Base-by-base conservation (phyloP, 2,888 invertebrate species). In the Dynastes hyllus region DNA sequence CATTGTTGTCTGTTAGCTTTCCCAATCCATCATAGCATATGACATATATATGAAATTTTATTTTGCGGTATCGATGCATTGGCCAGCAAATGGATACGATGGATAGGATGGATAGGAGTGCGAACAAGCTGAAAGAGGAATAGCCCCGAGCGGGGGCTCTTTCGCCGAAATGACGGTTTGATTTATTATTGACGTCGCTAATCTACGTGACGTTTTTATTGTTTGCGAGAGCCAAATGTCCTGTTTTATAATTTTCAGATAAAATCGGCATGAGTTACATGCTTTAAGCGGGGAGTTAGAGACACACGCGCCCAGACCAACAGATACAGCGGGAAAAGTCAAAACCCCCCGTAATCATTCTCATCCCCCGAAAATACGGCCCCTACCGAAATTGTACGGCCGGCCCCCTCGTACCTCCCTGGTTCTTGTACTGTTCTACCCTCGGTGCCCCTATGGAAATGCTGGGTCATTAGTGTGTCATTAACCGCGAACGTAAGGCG, bases 401-500 rank as follows among this genome's bases (percentile, higher is more conserved):
- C 55, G 55, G 71, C 32, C n/a, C 8, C 37, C 71, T 9, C 71
- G 32, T 55, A 8, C 55, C 5, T 37, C 71, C 40, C 71, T 58
- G 37, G 45, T 58, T 71, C 58, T 55, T 71, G 58, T 58, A 58
- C 55, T n/a, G 37, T 58, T 71, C 55, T 37, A 55, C 71, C 71
- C 71, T 71, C 71, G 58, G 58, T 71, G 76, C 76, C 81, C 86
- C 87, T 89, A 89, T 89, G 89, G 88, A 89, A 89, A 89, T 89
- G 88, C 85, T 82, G 85, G 88, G 88, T 89, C 89, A 89, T 89
- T 89, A 89, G 89, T 89, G 89, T 89, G 88, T 89, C 89, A 89
- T 89, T 89, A 89, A 89, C 88, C 89, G 88, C 88, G 87, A 89
- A 89, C 88, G 89, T 89, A 89, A 89, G 89, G 89, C 89, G 87